Conservation (phyloP, 2,888 invertebrate genomes). For the Pteria penguin region DNA sequence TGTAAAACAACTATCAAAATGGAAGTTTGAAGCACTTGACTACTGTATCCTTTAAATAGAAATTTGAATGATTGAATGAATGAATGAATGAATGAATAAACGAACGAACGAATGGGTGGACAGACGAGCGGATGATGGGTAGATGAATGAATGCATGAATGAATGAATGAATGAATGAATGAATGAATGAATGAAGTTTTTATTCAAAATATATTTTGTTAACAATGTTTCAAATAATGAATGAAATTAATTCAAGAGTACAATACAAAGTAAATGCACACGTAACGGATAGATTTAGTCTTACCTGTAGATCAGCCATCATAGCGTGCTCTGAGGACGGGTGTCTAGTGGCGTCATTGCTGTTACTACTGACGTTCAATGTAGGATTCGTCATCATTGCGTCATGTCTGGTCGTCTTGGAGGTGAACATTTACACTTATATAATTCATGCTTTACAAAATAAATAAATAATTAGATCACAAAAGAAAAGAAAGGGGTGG, state of each 20-base stretch:
- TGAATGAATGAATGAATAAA: background rate
- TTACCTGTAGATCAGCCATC: too few relatives aligned
- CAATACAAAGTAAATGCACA: too few relatives aligned
- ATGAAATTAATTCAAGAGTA: too few relatives aligned
- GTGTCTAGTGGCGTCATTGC: constrained; percentile 62
- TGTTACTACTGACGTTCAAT: constrained; percentile 64
- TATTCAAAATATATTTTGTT: too few relatives aligned
- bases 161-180: background rate
- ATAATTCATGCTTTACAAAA: background rate
- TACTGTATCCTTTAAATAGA: constrained; percentile 72
- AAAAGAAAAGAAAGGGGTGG: too few relatives aligned
- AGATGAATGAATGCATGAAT: background rate
- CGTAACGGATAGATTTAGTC: too few relatives aligned
- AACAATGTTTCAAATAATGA: too few relatives aligned
- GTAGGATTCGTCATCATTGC: constrained; percentile 64
- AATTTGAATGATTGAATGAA: background rate
- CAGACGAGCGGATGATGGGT: background rate
- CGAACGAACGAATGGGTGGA: background rate
- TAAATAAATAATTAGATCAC: too few relatives aligned
- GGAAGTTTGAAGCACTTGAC: constrained; percentile 64
- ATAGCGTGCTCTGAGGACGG: constrained; percentile 58
- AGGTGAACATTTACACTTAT: constrained; percentile 53
- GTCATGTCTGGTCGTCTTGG: constrained; percentile 58
- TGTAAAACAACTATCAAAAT: constrained; percentile 62
- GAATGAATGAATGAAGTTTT: background rate